Evolutionary conservation across 2,888 invertebrate genomes (phyloP).

Genomic region (Parochlus steinenii): DNA sequence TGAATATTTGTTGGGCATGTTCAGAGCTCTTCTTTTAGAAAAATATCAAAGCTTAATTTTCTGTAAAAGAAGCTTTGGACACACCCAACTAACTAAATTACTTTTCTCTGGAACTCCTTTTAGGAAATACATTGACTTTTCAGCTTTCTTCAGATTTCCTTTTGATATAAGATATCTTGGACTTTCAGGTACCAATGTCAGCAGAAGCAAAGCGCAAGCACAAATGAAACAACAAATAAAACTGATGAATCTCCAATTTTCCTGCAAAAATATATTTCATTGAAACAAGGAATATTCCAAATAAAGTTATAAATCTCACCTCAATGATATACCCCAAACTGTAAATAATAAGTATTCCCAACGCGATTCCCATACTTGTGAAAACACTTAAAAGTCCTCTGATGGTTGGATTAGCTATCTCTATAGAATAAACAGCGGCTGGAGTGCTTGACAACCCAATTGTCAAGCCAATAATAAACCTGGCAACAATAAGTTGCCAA

Average conservation of each 20-base stretch:
- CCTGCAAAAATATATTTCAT: conserved; percentile 13
- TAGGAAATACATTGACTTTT: conserved; percentile 39
- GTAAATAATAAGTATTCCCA: conserved; percentile 7
- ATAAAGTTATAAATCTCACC: conserved; percentile 3
- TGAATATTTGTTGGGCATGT: no score
- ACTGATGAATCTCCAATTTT: conserved; percentile 26
- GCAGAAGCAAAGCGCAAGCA: conserved; percentile 25
- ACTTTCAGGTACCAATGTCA: conserved; percentile 44
- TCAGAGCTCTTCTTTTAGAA: no score
- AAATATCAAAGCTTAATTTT: no score
- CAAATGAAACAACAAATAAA: conserved; percentile 24
- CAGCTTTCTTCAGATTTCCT: conserved; percentile 38
- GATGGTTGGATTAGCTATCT: conserved; percentile 4
- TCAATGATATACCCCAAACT: conserved; percentile 4
- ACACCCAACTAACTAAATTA: no score
- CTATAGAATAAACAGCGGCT: conserved; percentile 8
- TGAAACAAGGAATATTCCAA: neutral
- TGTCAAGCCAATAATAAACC: conserved; percentile 1
- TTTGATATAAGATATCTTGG: conserved; percentile 50
- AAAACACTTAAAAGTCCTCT: conserved; percentile 5
- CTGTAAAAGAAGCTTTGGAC: no score
- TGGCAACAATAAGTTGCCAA: conserved; percentile 6
- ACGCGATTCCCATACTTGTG: conserved; percentile 2
- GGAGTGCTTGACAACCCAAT: conserved; percentile 10
- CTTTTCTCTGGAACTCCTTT: no score